These are phyloP conservation scores for Rutilus rutilus DNA, from an alignment of 2,113 vertebrate genomes.

Conservation along the genomic window DNA sequence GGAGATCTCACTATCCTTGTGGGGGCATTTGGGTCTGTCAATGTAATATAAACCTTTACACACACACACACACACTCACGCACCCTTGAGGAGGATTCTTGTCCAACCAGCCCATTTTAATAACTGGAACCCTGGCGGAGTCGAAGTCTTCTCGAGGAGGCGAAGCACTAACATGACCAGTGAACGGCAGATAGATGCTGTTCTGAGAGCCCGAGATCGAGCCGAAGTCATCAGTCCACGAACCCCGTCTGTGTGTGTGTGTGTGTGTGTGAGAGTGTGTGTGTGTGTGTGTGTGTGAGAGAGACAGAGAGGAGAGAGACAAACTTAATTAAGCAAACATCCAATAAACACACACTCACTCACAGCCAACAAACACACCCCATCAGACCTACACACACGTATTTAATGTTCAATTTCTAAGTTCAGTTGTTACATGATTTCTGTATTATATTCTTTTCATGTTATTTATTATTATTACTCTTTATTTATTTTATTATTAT, in stretches of 20 bases:
- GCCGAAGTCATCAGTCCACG: conserved; percentile 62
- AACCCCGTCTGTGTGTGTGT: conserved; percentile 48
- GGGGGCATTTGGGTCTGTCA: no score
- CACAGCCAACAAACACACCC: no score
- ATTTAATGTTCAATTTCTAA: no score
- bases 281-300: no score
- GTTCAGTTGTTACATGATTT: no score
- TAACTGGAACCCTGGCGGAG: conserved; percentile 65
- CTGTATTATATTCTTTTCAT: no score
- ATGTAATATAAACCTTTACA: not conserved
- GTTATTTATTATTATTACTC: no score
- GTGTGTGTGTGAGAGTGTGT: not conserved
- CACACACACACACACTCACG: not conserved
- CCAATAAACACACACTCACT: no score
- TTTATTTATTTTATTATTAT: no score
- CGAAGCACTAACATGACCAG: conserved; percentile 18
- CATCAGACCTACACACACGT: no score
- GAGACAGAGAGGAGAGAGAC: not conserved
- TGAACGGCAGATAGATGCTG: conserved; percentile 66
- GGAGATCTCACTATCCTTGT: no score
- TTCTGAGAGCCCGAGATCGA: conserved; percentile 42
- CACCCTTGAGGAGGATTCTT: conserved; percentile 93
- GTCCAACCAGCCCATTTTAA: conserved; percentile 91
- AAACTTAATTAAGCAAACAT: no score
- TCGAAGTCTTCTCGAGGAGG: conserved; percentile 53